These are phyloP conservation scores for Mermis nigrescens DNA, from an alignment of 2,888 invertebrate species.

Conservation along the genomic window DNA sequence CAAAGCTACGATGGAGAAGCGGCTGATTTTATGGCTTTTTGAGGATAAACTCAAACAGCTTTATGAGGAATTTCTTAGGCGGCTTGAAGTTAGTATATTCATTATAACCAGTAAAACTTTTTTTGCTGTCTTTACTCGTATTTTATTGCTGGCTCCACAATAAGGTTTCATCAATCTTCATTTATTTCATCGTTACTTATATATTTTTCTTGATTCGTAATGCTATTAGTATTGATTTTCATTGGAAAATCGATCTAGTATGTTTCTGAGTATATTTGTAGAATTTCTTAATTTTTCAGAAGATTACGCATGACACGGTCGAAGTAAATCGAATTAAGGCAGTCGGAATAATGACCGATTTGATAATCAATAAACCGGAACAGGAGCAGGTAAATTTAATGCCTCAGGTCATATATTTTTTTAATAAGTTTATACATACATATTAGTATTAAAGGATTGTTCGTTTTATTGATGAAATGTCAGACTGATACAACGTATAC, in stretches of 20 bases:
- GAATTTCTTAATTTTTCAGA: slow-evolving; percentile 20
- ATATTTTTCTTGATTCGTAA: background rate
- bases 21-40: slow-evolving; percentile 52
- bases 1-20: slow-evolving; percentile 37
- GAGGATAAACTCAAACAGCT: slow-evolving; percentile 65
- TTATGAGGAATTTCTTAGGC: slow-evolving; percentile 50
- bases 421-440: no score
- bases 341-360: slow-evolving; percentile 47
- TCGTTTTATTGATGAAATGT: no score
- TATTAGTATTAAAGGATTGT: no score
- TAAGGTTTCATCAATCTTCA: background rate
- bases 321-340: slow-evolving; percentile 62
- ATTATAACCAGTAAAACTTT: no score
- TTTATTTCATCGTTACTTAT: background rate
- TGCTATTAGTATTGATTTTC: no score
- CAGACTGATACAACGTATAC: no score
- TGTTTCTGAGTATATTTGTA: slow-evolving; percentile 4
- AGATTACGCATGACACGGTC: slow-evolving; percentile 55
- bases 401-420: no score
- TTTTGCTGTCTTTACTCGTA: no score
- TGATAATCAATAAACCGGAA: slow-evolving; percentile 59
- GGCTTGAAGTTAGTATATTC: slow-evolving; percentile 41
- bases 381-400: slow-evolving; percentile 61
- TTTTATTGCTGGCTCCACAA: background rate
- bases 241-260: no score